Percentiles rank a stretch among this genome's conserved stretches.
Conservation (phyloP, 2,797 vertebrate genomes). For the Morelia viridis region DNA sequence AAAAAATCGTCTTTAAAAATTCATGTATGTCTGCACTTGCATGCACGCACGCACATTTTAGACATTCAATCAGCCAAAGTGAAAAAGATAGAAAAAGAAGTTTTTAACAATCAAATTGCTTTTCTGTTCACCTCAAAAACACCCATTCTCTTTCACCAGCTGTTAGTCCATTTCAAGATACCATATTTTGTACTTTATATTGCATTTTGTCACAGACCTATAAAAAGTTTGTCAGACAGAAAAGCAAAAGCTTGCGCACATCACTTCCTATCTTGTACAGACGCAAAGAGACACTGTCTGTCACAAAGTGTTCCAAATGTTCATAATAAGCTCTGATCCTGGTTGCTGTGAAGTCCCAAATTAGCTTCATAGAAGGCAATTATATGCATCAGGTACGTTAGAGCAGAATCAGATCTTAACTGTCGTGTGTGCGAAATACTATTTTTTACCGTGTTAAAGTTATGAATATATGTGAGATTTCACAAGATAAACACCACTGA, state of each 20-base stretch:
- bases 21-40: neutral
- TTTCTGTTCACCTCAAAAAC: neutral
- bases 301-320: slow-evolving; percentile 10
- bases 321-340: slow-evolving; percentile 11
- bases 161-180: neutral
- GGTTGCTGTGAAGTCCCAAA: slow-evolving; percentile 17
- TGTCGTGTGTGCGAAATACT: slow-evolving; percentile 34
- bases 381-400: slow-evolving; percentile 26
- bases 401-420: slow-evolving; percentile 44
- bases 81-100: neutral
- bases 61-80: neutral
- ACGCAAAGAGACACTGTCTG: slow-evolving; percentile 8
- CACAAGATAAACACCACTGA: slow-evolving; percentile 18
- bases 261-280: neutral
- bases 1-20: neutral
- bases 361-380: slow-evolving; percentile 27
- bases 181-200: slow-evolving; percentile 7
- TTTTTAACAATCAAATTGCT: neutral
- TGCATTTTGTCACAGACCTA: neutral
- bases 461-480: slow-evolving; percentile 44
- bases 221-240: slow-evolving; percentile 20
- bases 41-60: neutral
- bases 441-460: slow-evolving; percentile 21
- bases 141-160: neutral
- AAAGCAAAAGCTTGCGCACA: neutral